phyloP scores from a whole-genome alignment of 1,140 invertebrate species.

The Bombus superbus region DNA sequence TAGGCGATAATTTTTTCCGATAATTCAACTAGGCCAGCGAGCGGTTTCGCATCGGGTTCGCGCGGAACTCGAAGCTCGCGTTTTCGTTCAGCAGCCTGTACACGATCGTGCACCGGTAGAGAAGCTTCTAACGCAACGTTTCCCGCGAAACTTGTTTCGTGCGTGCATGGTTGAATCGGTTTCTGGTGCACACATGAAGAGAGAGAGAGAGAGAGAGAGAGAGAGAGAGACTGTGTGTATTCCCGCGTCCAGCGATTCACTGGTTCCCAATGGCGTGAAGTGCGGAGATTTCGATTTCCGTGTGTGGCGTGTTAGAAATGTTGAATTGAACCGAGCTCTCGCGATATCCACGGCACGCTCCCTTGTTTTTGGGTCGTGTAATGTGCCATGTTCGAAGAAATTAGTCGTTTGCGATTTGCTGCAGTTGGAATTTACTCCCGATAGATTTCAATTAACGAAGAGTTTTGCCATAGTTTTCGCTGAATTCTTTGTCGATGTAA shows the following conservation, averaged over 20 bases:
- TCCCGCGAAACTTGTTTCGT: slow-evolving; percentile 36
- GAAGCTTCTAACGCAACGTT: slow-evolving; percentile 29
- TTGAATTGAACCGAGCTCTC: background rate
- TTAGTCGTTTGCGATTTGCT: background rate
- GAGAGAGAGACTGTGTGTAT: background rate
- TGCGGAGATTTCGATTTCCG: slow-evolving; percentile 24
- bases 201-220: background rate
- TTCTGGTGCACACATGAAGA: background rate
- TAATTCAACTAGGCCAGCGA: slow-evolving; percentile 16
- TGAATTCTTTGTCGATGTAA: no score
- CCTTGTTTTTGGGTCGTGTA: slow-evolving; percentile 1
- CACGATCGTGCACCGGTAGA: background rate
- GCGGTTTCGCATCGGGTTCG: background rate
- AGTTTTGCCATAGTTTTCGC: background rate
- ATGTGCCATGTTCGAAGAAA: background rate
- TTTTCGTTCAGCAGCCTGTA: background rate
- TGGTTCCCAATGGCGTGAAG: slow-evolving; percentile 1
- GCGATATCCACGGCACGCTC: no score
- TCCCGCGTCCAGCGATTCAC: background rate
- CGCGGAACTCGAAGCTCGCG: background rate
- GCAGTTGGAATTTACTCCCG: background rate
- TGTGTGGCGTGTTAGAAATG: background rate
- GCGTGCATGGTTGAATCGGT: slow-evolving; percentile 34
- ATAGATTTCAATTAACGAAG: background rate
- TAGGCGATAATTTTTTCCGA: slow-evolving; percentile 14